Percentiles rank a stretch among this genome's conserved stretches.
phyloP scores from a whole-genome alignment of 2,888 invertebrate genomes.

The Desoria tigrina region DNA sequence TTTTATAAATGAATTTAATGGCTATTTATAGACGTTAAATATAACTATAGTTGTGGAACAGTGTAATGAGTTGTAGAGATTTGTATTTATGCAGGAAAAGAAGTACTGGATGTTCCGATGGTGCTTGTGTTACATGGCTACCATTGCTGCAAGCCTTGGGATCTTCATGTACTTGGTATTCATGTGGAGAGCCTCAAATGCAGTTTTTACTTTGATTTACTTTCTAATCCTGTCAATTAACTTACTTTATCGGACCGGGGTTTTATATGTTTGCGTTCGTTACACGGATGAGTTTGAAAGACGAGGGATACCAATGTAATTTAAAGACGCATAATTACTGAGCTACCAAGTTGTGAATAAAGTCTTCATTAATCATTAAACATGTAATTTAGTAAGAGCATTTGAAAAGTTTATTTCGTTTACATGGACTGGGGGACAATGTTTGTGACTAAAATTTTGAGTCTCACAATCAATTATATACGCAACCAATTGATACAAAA shows the following conservation, averaged over 20 bases:
- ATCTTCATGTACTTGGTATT: conserved; percentile 41
- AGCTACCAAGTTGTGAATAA: no score
- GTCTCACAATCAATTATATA: no score
- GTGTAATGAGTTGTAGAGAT: background rate
- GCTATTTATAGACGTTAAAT: no score
- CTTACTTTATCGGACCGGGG: conserved; percentile 35
- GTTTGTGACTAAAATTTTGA: no score
- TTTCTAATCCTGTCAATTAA: conserved; percentile 32
- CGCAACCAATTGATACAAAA: no score
- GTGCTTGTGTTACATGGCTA: conserved; percentile 35
- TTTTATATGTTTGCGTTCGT: conserved; percentile 35
- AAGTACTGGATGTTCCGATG: conserved; percentile 43
- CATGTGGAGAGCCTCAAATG: conserved; percentile 41
- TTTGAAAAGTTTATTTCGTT: no score
- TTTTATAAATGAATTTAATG: background rate
- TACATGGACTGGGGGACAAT: no score
- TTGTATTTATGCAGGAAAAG: conserved; percentile 35
- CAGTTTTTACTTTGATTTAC: conserved; percentile 36
- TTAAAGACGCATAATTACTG: no score
- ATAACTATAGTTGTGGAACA: no score
- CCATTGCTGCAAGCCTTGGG: conserved; percentile 27
- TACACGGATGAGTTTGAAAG: conserved; percentile 41
- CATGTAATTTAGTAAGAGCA: no score
- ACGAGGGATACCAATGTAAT: conserved; percentile 35
- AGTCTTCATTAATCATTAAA: no score